Evolutionary conservation across 1,140 invertebrate species (phyloP).

Genomic region (Drosophila sproati): DNA sequence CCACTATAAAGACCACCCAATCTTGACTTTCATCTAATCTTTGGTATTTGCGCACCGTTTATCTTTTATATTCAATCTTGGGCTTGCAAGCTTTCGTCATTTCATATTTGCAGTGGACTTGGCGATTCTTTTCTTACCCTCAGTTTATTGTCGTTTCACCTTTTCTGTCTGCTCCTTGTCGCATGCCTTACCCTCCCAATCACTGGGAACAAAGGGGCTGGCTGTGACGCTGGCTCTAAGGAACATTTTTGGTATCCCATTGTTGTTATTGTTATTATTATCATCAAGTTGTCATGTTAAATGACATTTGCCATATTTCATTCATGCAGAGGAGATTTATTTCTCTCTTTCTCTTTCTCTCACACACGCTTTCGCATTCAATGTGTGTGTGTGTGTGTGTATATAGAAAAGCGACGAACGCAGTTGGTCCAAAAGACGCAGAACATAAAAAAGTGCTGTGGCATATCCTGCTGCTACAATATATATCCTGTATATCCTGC

Average conservation of each 20-base stretch:
- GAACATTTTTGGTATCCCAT: constrained; percentile 49
- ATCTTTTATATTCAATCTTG: not conserved
- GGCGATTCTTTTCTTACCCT: constrained; percentile 24
- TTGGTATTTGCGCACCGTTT: not conserved
- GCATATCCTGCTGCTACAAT: constrained; percentile 41
- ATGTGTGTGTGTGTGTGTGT: constrained; percentile 12
- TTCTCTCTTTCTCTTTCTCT: too few relatives aligned
- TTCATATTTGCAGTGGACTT: constrained; percentile 14
- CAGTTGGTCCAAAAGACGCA: constrained; percentile 17
- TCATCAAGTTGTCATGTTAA: constrained; percentile 84
- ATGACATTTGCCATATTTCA: constrained; percentile 84
- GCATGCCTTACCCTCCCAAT: not conserved
- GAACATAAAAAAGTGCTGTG: constrained; percentile 47
- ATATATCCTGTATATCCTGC: constrained; percentile 48
- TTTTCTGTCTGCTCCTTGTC: constrained; percentile 38
- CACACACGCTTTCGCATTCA: too few relatives aligned
- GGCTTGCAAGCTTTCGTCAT: not conserved
- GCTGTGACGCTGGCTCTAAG: constrained; percentile 14
- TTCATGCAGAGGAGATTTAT: constrained; percentile 58
- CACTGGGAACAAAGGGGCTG: constrained; percentile 16
- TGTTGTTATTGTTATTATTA: constrained; percentile 73
- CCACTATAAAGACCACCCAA: not conserved
- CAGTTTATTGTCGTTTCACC: constrained; percentile 41
- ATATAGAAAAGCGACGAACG: constrained; percentile 27
- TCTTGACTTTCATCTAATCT: constrained; percentile 17